Evolutionary conservation across 23 tunicate genomes (phyloP), one percentile per base, ranked within the genome.

Genomic region (Corella eumyota): DNA sequence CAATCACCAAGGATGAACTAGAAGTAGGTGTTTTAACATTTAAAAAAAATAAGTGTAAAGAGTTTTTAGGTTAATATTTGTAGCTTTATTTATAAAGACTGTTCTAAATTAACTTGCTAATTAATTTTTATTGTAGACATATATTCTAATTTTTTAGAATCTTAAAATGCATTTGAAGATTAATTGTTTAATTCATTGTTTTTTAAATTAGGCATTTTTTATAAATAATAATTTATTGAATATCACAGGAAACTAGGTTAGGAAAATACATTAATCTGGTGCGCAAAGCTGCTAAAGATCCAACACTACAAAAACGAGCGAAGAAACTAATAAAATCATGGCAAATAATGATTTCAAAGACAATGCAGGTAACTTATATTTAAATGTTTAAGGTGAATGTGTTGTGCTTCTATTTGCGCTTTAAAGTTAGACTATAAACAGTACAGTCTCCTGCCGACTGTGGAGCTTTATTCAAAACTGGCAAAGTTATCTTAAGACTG

Each of bases 251-350:
- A 55, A 83, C 93, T 20, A 58, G 93, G 22, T 52, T 83, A 6
- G 93, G 93, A 29, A 81, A 61, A 25, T 75, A 83, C 67, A 80
- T 83, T 20, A 83, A 83, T 35, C 51, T 55, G 34, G 74, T 83
- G 11, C 68, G 93, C 13, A 68, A 50, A 58, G 93, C 93, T 27
- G 82, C 93, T 20, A 61, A 58, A 46, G 77, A 83, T 62, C 46
- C 57, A 13, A 29, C 67, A 25, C 31, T 83, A 25, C 85, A 81
- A 52, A 83, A 75, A 62, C 71, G 93, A 36, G 93, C 93, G 17
- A 83, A 83, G 45, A 83, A 83, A 51, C 48, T 83, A 15, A 75
- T 83, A 34, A 83, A 83, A 69, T 49, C 83, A 62, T 83, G 93
- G 93, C 83, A 75, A 30, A 77, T 68, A 58, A 69, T 83, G 83